Evolutionary conservation across 2,113 vertebrate species (phyloP), one percentile per base, ranked within the genome.

Genomic region (Ancistrus triradiatus): DNA sequence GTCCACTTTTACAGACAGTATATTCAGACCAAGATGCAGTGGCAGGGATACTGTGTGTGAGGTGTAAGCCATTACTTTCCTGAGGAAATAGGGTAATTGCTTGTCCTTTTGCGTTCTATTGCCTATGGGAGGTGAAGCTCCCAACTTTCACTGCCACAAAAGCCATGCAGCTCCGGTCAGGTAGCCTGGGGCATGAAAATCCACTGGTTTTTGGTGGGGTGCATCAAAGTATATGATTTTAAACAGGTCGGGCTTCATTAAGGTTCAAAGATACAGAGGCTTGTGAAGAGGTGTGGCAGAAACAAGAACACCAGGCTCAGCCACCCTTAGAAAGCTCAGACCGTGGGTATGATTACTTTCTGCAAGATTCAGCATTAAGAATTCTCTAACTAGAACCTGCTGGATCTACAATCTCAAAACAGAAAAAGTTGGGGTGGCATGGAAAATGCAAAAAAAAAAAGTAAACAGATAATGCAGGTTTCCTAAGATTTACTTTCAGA

Each of bases 321-420:
- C 55, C 72, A 68, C 49, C 38, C 80, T 86, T 85, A 84, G 65
- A 82, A 78, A 79, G 50, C 10, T 65, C 85, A 86, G 76, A 60
- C 33, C 15, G 22, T 47, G 61, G n/a, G 56, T 43, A 57, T 73
- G 73, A 77, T 65, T 69, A 70, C 60, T 80, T 81, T 80, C 74
- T 81, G 60, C 48, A 52, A 19, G 42, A 35, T 52, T 33, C 24
- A 28, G 17, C 6, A 44, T 19, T 17, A 55, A 55, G 28, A 42
- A 64, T 22, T 19, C 38, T 37, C 31, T 14, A 63, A 44, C 25
- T n/a, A 25, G 44, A 24, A 58, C 68, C 25, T 63, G 60, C 47
- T 44, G 38, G 37, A 51, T 35, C 25, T 28, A 50, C 22, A 19
- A 59, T 46, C n/a, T n/a, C n/a, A n/a, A n/a, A n/a, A n/a, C n/a